Evolutionary conservation across 2,113 vertebrate species (phyloP), one percentile per base, ranked within the genome.

Genomic region (Podilymbus podiceps): DNA sequence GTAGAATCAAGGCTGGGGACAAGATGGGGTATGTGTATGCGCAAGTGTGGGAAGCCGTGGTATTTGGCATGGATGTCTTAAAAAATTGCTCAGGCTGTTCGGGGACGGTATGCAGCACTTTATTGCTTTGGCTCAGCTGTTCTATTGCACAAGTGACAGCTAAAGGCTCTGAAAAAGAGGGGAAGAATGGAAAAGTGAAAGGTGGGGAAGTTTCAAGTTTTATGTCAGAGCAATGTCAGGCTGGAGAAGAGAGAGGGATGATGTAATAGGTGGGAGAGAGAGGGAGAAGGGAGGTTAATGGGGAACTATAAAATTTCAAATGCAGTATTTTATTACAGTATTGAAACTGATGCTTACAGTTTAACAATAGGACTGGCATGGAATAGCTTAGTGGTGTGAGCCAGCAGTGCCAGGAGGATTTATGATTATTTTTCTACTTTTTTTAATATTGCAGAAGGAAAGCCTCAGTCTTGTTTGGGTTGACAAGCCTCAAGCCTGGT

Each of bases 291-390:
- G 90, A 96, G 95, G 95, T 95, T 97, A 96, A 95, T 93, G 81
- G 83, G 85, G 84, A 97, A 96, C 96, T 88, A 91, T 97, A 97
- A 97, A 96, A 96, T 95, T 96, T 84, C 94, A 97, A 96, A 97
- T 97, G 94, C 92, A 88, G 87, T 92, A 85, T 96, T 98, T 98
- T 98, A 97, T 97, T 95, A 94, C 96, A 92, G 81, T 89, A 96
- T 95, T 97, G 96, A 96, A 97, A 95, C 89, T 63, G 85, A 88
- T 94, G 85, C 94, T 94, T 88, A 94, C 90, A 91, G 84, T 94
- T 98, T 97, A 97, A 98, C 94, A 97, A 95, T 96, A 89, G 88
- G 53, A 74, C 68, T 97, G 96, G 95, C 95, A 95, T 84, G 88
- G 94, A 96, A 95, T 67, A 88, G 50, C 72, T 96, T 66, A 85